Percentiles rank a stretch among this genome's conserved stretches.
Conservation (phyloP, 2,113 vertebrate genomes). For the Amia ocellicauda region DNA sequence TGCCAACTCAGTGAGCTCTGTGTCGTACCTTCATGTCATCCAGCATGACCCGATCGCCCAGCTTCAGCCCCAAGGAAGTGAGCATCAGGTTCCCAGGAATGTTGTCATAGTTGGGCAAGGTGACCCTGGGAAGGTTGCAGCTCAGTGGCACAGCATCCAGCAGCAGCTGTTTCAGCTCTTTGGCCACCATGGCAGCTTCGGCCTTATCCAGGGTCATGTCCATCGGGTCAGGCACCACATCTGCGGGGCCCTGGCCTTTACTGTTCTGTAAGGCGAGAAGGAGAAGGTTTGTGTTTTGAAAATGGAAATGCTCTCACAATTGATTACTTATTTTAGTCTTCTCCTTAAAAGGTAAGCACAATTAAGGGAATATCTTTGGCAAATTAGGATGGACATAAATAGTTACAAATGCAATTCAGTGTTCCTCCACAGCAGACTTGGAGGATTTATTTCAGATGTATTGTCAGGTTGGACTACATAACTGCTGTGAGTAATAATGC, state of each 20-base stretch:
- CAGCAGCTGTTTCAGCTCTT: slow-evolving; percentile 81
- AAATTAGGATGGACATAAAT: too few relatives aligned
- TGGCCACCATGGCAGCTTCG: slow-evolving; percentile 83
- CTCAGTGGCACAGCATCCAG: slow-evolving; percentile 82
- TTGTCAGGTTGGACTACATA: too few relatives aligned
- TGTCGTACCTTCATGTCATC: slow-evolving; percentile 79
- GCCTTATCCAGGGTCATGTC: slow-evolving; percentile 90
- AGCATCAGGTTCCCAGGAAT: slow-evolving; percentile 89
- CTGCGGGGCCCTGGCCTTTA: slow-evolving; percentile 78
- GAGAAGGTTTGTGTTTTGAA: background rate
- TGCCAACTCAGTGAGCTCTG: background rate
- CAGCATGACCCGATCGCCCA: slow-evolving; percentile 76
- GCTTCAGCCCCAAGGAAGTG: slow-evolving; percentile 75
- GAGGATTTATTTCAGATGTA: too few relatives aligned
- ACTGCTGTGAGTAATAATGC: too few relatives aligned
- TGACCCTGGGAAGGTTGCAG: slow-evolving; percentile 83
- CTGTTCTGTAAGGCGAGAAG: slow-evolving; percentile 66
- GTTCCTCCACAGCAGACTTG: too few relatives aligned
- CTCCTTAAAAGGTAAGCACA: too few relatives aligned
- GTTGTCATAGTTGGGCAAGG: slow-evolving; percentile 88
- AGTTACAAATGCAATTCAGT: too few relatives aligned
- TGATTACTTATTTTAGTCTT: too few relatives aligned
- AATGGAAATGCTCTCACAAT: too few relatives aligned
- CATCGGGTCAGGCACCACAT: slow-evolving; percentile 89
- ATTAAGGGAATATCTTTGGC: too few relatives aligned